Conservation (phyloP, 2,797 vertebrate species). For the Eutrigla gurnardus region DNA sequence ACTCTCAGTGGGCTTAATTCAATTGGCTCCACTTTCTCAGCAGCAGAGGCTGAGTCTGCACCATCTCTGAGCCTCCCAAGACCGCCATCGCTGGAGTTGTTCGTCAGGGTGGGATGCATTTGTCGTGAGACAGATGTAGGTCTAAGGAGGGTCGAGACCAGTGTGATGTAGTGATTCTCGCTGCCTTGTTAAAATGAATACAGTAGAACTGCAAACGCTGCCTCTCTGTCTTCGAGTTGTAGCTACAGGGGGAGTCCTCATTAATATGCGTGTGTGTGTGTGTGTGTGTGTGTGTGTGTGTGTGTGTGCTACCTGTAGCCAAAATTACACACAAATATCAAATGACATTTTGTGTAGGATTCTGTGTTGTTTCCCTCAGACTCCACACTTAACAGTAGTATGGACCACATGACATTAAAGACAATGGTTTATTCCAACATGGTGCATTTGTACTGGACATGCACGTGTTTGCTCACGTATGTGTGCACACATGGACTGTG, state of each 20-base stretch:
- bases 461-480: neutral
- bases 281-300: neutral
- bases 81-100: constrained; percentile 30
- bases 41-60: constrained; percentile 31
- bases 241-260: neutral
- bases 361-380: neutral
- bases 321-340: constrained; percentile 4
- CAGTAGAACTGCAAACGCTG: neutral
- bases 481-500: neutral
- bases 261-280: neutral
- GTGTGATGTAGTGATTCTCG: constrained; percentile 7
- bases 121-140: constrained; percentile 25
- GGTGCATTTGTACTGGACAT: neutral
- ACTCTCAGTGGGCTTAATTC: constrained; percentile 61
- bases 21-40: constrained; percentile 63
- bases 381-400: neutral
- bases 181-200: constrained; percentile 11
- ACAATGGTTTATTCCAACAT: neutral
- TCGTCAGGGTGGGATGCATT: constrained; percentile 29
- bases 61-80: constrained; percentile 34
- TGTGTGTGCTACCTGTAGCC: neutral
- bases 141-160: constrained; percentile 27
- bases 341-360: neutral
- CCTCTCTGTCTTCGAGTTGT: neutral
- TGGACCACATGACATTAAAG: neutral